phyloP scores from a whole-genome alignment of 2,113 vertebrate species.

The Herpetotheres cachinnans region DNA sequence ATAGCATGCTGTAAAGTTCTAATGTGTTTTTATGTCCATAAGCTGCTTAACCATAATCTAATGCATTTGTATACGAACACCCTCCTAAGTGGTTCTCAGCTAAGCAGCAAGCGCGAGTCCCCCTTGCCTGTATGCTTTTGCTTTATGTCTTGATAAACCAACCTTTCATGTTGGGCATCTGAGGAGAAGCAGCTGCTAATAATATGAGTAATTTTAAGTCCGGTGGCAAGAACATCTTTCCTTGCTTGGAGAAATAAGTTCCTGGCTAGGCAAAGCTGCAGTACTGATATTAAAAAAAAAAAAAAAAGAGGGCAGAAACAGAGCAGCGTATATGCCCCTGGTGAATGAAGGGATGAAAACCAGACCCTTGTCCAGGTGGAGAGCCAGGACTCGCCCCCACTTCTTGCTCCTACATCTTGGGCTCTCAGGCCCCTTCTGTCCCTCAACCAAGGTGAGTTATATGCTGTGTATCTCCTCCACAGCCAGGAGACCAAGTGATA shows the following conservation, averaged over 20 bases:
- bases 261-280: neutral
- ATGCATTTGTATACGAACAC: slow-evolving; percentile 73
- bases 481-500: neutral
- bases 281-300: neutral
- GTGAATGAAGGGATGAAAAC: neutral
- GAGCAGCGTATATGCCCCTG: neutral
- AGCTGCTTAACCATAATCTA: slow-evolving; percentile 81
- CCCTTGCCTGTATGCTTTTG: slow-evolving; percentile 35
- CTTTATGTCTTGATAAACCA: slow-evolving; percentile 59
- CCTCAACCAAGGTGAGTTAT: neutral
- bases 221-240: neutral
- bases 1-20: slow-evolving; percentile 79
- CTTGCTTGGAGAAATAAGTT: neutral
- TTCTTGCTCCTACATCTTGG: neutral
- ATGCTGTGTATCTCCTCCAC: neutral
- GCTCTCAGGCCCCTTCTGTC: neutral
- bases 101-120: slow-evolving; percentile 33
- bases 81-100: slow-evolving; percentile 67
- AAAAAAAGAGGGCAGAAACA: neutral
- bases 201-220: slow-evolving; percentile 22
- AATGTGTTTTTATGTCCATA: slow-evolving; percentile 83
- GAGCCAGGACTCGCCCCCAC: neutral
- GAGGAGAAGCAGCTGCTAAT: slow-evolving; percentile 57
- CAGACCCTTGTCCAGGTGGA: neutral
- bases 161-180: slow-evolving; percentile 34